Evolutionary conservation across 2,888 invertebrate species (phyloP), one percentile per base, ranked within the genome.

Genomic region (Muscina levida): DNA sequence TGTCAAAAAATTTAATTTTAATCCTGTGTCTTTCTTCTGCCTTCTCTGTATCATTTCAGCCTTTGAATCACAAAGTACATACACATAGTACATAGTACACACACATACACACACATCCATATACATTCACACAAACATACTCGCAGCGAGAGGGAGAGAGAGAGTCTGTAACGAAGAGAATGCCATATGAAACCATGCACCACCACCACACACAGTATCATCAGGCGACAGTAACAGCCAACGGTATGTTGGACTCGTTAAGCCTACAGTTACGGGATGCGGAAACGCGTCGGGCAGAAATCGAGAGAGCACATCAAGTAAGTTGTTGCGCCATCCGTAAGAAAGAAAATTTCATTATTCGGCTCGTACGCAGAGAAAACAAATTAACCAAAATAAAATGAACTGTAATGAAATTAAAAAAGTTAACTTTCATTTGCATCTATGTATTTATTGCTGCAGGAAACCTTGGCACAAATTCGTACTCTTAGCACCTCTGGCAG

Each of bases 191-290:
- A 83, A 87, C 89, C 83, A 88, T 89, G 88, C 89, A 88, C 83
- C 82, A 81, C 39, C 89, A 88, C 83, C 82, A 81, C 26, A 74
- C 80, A 77, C 80, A 80, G 51, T 76, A 73, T 26, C 88, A 87
- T 83, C 88, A 88, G 83, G 85, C 87, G 81, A 85, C 85, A 82
- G 85, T 85, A 82, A 83, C 83, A 79, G 83, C 85, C 78, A 88
- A 88, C 82, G 90, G 90, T 83, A 91, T 91, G 89, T 89, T 93
- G 91, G 93, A 93, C 88, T 89, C 92, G 85, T 91, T 95, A 87
- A 93, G 94, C 87, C 91, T 95, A 91, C 94, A 95, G 90, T 92
- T 96, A 91, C 94, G 95, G 86, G 95, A 95, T 86, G 95, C 95
- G 81, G 95, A 95, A 91, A 93, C 94, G 85, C 93, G 95, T 82